phyloP scores from a whole-genome alignment of 1,140 invertebrate genomes.

The Lasaia peninsularis region DNA sequence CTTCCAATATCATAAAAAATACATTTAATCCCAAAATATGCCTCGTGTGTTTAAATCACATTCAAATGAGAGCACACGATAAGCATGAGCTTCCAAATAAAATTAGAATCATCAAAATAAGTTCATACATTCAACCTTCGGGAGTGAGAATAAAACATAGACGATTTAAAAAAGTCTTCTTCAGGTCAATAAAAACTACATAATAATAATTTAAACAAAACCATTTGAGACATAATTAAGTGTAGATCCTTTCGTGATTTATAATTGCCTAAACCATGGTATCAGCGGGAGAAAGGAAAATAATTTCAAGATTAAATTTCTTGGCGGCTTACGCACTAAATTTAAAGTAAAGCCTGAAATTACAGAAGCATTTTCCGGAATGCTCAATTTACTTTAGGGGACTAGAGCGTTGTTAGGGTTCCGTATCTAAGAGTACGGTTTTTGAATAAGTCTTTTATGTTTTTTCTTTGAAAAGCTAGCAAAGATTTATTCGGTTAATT shows the following conservation, averaged over 20 bases:
- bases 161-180: too few species aligned
- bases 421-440: conserved; percentile 3
- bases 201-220: too few species aligned
- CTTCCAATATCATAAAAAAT: too few species aligned
- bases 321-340: conserved; percentile 60
- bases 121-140: too few species aligned
- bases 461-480: background rate
- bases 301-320: conserved; percentile 67
- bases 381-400: conserved; percentile 61
- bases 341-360: conserved; percentile 62
- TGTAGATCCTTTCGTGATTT: conserved; percentile 32
- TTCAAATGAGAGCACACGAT: too few species aligned
- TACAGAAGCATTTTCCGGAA: conserved; percentile 56
- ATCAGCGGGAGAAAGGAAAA: conserved; percentile 37
- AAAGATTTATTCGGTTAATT: background rate
- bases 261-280: conserved; percentile 32
- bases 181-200: too few species aligned
- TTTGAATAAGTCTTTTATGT: conserved; percentile 7
- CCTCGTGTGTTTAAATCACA: too few species aligned
- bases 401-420: conserved; percentile 16
- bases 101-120: too few species aligned
- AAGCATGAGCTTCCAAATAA: too few species aligned
- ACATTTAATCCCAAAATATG: too few species aligned
- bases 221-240: conserved; percentile 21
- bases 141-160: too few species aligned